Conservation (phyloP, 92 coral and sea anemone species). For the Siderastrea siderea region DNA sequence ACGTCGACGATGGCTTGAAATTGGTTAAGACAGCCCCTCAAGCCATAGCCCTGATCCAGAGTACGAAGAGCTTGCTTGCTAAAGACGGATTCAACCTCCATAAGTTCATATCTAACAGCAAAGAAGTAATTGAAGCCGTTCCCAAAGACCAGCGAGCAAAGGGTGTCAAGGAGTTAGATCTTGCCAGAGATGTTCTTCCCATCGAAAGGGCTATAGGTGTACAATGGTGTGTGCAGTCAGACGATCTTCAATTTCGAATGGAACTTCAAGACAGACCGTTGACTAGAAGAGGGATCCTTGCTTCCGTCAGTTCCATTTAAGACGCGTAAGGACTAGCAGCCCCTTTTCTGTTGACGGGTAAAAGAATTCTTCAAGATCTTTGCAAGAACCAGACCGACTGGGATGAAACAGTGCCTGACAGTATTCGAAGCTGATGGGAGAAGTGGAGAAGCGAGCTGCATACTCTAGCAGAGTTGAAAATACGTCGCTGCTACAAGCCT, state of each 20-base stretch:
- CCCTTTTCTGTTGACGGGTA: not conserved
- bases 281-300: conserved; percentile 19
- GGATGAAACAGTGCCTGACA: not conserved
- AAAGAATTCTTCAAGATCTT: not conserved
- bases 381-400: not conserved
- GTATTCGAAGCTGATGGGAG: not conserved
- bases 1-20: conserved; percentile 24
- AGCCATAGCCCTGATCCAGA: conserved; percentile 28
- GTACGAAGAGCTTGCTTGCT: conserved; percentile 13
- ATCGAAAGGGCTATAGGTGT: conserved; percentile 38
- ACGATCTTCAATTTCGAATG: not conserved
- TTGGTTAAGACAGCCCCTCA: not conserved
- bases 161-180: conserved; percentile 19
- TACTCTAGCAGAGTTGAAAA: not conserved
- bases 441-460: conserved; percentile 13
- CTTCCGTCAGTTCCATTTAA: not conserved
- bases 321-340: not conserved
- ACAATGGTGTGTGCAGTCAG: conserved; percentile 10
- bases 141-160: conserved; percentile 26
- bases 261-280: not conserved
- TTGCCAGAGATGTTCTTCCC: conserved; percentile 30
- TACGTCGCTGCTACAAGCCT: not conserved
- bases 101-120: conserved; percentile 42
- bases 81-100: conserved; percentile 49
- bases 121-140: conserved; percentile 22